These are phyloP conservation scores for Abscondita cerata DNA, from an alignment of 2,888 invertebrate species.

Conservation along the genomic window DNA sequence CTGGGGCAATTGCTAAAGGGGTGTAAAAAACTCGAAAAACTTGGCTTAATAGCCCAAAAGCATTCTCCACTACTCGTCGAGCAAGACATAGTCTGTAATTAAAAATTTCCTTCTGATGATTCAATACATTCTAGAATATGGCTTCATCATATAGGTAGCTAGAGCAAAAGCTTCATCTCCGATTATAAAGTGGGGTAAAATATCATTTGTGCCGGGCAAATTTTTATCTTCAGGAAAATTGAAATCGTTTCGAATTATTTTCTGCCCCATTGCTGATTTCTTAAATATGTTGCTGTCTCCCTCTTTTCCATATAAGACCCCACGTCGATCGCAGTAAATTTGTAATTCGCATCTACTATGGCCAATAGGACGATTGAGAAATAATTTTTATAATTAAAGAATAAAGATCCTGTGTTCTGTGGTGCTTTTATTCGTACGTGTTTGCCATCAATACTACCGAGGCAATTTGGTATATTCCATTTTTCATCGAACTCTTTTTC, in stretches of 20 bases:
- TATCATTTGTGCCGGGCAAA: not conserved
- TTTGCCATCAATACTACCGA: no score
- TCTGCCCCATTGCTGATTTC: constrained; percentile 8
- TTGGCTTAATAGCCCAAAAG: constrained; percentile 1
- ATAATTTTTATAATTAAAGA: not conserved
- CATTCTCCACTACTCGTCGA: constrained; percentile 1
- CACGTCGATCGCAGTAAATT: constrained; percentile 2
- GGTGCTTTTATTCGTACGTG: not conserved
- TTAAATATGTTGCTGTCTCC: not conserved
- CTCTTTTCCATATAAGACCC: constrained; percentile 6
- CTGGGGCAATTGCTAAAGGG: not conserved
- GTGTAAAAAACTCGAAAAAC: constrained; percentile 11
- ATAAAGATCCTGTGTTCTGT: not conserved
- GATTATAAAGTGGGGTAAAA: not conserved
- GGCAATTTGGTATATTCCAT: no score
- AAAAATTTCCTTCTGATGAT: not conserved
- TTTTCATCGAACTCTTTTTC: not conserved
- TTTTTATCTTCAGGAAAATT: not conserved
- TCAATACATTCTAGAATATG: not conserved
- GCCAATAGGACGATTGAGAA: not conserved
- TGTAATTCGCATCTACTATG: constrained; percentile 4
- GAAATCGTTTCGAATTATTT: not conserved
- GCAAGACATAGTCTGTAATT: constrained; percentile 9
- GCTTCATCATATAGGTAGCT: constrained; percentile 1
- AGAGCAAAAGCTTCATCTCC: constrained; percentile 13